A percentile compares a stretch with the other conserved stretches of the same genome.
phyloP scores from a whole-genome alignment of 2,113 vertebrate species.

The Rattus rattus region DNA sequence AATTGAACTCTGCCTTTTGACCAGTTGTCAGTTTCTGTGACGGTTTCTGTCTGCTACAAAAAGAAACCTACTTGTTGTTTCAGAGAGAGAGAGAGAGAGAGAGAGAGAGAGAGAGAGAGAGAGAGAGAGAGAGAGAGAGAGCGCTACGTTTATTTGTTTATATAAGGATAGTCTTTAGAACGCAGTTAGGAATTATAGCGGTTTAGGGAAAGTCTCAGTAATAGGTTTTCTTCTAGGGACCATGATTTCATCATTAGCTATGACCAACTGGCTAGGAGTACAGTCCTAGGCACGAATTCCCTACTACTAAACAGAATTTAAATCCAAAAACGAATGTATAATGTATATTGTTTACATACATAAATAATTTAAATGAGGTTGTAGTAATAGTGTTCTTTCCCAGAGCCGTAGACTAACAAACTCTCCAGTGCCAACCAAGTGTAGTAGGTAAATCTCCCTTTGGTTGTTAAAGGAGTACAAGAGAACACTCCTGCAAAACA shows the following conservation, averaged over 20 bases:
- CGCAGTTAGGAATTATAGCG: background rate
- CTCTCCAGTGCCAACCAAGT: background rate
- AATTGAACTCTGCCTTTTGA: background rate
- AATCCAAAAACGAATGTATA: background rate
- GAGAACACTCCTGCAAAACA: background rate
- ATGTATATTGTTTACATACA: background rate
- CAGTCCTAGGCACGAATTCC: background rate
- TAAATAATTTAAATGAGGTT: background rate
- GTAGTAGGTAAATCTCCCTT: background rate
- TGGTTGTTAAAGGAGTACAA: background rate
- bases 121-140: too few species aligned
- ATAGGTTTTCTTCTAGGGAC: background rate
- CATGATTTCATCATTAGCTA: background rate
- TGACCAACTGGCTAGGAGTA: background rate
- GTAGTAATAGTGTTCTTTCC: background rate
- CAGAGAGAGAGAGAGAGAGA: background rate
- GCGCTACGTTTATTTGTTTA: background rate
- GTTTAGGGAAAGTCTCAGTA: background rate
- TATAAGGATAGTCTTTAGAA: background rate
- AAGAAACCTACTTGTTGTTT: background rate
- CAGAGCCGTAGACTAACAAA: too few species aligned
- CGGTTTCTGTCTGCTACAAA: background rate
- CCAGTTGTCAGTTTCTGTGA: background rate
- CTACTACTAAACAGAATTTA: background rate
- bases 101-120: too few species aligned